Base-by-base conservation (phyloP, 2,888 invertebrate species). In the Colletes collaris region DNA sequence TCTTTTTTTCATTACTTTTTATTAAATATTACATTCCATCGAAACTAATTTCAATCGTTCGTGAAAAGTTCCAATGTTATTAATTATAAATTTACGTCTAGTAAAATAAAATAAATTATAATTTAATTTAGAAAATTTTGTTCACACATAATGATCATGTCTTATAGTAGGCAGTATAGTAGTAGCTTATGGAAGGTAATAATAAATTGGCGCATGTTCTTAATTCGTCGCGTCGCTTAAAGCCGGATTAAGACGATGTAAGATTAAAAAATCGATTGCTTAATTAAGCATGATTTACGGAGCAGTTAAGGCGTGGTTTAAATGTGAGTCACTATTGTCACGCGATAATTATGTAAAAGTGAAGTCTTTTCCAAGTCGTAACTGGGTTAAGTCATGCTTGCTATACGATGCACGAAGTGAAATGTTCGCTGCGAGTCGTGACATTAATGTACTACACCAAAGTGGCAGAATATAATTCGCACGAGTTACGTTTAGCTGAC, bases 331-430 rank as follows among this genome's bases (percentile, higher is more conserved):
- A 16, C 52, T 46, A 44, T 27, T 75, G 65, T 64, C 76, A 65
- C 65, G 76, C 64, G 56, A 70, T 70, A 11, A 35, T 50, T 4
- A 13, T 10, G 27, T 11, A 49, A 44, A 53, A 65, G 52, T n/a
- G 35, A 11, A 0, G 16, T 10, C 8, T 44, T 56, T 71, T 52
- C 40, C 75, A 27, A n/a, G 44, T 55, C 35, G 56, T 16, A 76
- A 65, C 55, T 76, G 65, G 71, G 77, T 79, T 79, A 76, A 76
- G 49, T 16, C 55, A 27, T n/a, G 50, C 55, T 50, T 35, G 44
- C 50, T n/a, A 13, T 16, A 4, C 13, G 44, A 35, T n/a, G 50
- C 35, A 66, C 8, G 10, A 62, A 44, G 44, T n/a, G 66, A 52
- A 46, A 67, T 27, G 19, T 46, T 49, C 49, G 35, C 46, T 11